A percentile compares a stretch with the other conserved stretches of the same genome.
Evolutionary conservation across 2,888 invertebrate species (phyloP).

Genomic region (Stomorhina lunata): DNA sequence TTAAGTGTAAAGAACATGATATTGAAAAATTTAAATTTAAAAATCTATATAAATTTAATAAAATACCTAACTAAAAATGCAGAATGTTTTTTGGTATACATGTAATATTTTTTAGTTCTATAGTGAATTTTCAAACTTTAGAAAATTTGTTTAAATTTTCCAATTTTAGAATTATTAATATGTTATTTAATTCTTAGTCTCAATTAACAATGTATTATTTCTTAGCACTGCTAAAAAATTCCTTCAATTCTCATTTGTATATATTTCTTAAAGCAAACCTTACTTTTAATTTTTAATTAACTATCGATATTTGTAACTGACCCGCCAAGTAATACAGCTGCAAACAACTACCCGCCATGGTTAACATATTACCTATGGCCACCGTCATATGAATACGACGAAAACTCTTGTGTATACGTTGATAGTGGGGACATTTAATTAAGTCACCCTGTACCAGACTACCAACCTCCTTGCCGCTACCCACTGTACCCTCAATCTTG

Average conservation of each 20-base stretch:
- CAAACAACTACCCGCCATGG: slow-evolving; percentile 84
- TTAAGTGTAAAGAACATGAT: neutral
- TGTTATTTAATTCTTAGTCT: no score
- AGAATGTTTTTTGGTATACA: slow-evolving; percentile 46
- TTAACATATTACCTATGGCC: slow-evolving; percentile 89
- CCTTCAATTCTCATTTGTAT: no score
- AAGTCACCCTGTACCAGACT: slow-evolving; percentile 86
- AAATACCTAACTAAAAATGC: slow-evolving; percentile 45
- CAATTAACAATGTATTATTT: neutral
- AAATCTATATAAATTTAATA: neutral
- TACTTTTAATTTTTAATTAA: slow-evolving; percentile 29
- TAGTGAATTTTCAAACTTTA: no score
- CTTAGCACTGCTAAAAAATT: slow-evolving; percentile 4
- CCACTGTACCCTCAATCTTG: slow-evolving; percentile 87
- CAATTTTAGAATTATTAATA: neutral
- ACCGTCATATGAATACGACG: slow-evolving; percentile 88
- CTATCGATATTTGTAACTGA: slow-evolving; percentile 78
- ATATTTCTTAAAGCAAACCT: no score
- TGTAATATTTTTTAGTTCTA: neutral
- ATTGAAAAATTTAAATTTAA: neutral
- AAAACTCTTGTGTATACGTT: slow-evolving; percentile 87
- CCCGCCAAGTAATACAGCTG: slow-evolving; percentile 85
- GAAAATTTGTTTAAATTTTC: neutral
- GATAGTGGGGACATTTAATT: slow-evolving; percentile 89
- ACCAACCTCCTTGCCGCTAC: slow-evolving; percentile 90